These are phyloP conservation scores for Subanguina moxae DNA, from an alignment of 1,140 invertebrate species.

Conservation along the genomic window DNA sequence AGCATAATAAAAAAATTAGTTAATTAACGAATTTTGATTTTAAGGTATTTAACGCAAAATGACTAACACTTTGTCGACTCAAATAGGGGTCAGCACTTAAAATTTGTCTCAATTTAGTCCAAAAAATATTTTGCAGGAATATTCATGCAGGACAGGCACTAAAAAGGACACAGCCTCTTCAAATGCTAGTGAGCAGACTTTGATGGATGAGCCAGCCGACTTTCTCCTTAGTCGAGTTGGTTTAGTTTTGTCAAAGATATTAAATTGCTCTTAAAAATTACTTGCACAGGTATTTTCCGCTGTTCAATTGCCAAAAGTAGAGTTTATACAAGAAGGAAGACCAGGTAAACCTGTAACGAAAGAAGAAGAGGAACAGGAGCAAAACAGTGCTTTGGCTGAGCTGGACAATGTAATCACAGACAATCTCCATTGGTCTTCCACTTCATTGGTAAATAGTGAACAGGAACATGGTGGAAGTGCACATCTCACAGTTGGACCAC, in stretches of 20 bases:
- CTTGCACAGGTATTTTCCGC: conserved; percentile 18
- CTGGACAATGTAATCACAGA: not conserved
- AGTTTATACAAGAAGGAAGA: conserved; percentile 4
- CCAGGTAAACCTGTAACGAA: not conserved
- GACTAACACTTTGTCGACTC: too few species aligned
- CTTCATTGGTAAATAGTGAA: not conserved
- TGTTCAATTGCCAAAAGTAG: conserved; percentile 19
- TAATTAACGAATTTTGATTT: too few species aligned
- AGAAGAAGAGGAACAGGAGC: not conserved
- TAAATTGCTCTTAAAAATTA: conserved; percentile 2
- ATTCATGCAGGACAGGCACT: not conserved
- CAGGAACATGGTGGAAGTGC: not conserved
- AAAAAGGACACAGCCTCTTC: not conserved
- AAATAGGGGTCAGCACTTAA: too few species aligned
- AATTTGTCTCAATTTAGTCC: too few species aligned
- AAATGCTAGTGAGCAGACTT: not conserved
- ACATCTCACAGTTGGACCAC: not conserved
- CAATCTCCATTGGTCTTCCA: not conserved
- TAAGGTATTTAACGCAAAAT: too few species aligned
- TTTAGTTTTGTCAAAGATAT: too few species aligned
- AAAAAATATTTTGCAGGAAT: too few species aligned
- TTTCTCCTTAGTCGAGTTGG: too few species aligned
- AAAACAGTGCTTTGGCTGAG: not conserved
- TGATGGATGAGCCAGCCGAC: not conserved
- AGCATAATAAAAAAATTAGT: too few species aligned